Conservation (phyloP, 2,797 vertebrate species). For the Lepilemur septentrionalis region DNA sequence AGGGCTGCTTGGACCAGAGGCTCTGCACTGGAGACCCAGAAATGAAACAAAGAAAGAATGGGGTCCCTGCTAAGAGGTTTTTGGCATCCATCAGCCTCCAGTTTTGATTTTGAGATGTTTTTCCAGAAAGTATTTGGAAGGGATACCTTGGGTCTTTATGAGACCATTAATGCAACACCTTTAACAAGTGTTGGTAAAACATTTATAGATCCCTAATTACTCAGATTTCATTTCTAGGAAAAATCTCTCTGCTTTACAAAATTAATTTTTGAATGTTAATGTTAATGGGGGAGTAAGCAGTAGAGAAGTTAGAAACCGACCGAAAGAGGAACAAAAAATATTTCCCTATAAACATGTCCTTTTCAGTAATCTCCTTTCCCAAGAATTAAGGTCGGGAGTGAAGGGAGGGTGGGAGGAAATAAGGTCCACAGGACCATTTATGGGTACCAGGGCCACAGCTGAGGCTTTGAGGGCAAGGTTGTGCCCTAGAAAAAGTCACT, state of each 20-base stretch:
- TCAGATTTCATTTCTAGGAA: conserved; percentile 38
- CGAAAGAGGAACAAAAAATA: conserved; percentile 16
- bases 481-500: not conserved
- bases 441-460: not conserved
- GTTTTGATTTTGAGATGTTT: conserved; percentile 31
- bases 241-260: conserved; percentile 42
- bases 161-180: not conserved
- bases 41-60: conserved; percentile 25
- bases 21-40: not conserved
- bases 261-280: conserved; percentile 1
- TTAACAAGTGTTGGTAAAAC: not conserved
- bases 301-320: not conserved
- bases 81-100: not conserved
- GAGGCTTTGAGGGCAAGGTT: not conserved
- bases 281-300: not conserved
- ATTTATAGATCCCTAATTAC: not conserved
- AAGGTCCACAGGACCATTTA: not conserved
- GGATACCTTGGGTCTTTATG: not conserved
- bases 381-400: conserved; percentile 25
- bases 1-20: not conserved
- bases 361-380: not conserved
- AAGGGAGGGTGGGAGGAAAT: not conserved
- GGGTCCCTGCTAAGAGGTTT: not conserved
- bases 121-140: conserved; percentile 49
- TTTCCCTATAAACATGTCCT: not conserved